Conservation (phyloP, 2,888 invertebrate species). For the Kryphioiulus occultus region DNA sequence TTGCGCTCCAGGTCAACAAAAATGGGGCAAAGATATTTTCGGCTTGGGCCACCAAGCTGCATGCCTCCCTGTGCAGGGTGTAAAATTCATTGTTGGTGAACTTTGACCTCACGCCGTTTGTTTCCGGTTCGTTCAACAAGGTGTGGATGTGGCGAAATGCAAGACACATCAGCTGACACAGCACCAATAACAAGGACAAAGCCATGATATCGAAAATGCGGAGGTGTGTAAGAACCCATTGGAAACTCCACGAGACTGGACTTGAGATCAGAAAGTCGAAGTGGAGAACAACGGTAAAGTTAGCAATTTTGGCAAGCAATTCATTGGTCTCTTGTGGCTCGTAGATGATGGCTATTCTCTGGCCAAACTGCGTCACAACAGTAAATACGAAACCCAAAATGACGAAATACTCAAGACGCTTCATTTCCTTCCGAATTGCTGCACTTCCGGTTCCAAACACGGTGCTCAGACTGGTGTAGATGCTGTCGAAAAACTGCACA, state of each 20-base stretch:
- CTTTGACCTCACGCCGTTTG: neutral
- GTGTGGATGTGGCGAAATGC: neutral
- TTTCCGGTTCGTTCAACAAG: neutral
- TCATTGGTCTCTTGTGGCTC: neutral
- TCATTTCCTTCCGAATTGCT: neutral
- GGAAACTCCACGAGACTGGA: neutral
- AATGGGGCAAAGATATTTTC: constrained; percentile 39
- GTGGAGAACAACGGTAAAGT: neutral
- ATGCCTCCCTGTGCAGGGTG: constrained; percentile 32
- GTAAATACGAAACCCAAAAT: neutral
- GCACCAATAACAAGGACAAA: neutral
- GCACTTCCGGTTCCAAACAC: neutral
- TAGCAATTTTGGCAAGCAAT: neutral
- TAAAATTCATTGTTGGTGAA: constrained; percentile 17
- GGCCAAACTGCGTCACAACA: neutral
- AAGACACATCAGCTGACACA: neutral
- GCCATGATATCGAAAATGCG: neutral
- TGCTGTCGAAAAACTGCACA: neutral
- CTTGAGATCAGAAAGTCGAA: neutral
- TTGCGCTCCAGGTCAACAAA: constrained; percentile 41
- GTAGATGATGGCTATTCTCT: neutral
- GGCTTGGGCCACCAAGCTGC: constrained; percentile 15
- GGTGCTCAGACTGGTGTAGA: constrained; percentile 1
- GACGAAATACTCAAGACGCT: neutral
- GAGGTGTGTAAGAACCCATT: neutral